Conservation (phyloP, 1,140 invertebrate genomes). For the Drosophila tani region DNA sequence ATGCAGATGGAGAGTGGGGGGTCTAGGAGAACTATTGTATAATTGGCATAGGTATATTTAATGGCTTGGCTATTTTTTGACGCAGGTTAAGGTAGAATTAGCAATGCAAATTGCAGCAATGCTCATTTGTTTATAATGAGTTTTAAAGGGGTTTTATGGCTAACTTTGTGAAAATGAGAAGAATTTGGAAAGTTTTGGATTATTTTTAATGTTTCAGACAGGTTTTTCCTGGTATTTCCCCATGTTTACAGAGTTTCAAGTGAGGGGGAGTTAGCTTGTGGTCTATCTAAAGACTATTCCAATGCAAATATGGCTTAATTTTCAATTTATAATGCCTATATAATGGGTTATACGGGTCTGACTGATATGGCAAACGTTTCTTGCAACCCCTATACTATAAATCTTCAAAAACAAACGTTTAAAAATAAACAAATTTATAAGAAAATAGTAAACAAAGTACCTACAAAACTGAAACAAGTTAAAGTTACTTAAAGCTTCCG, state of each 20-base stretch:
- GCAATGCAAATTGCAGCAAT: neutral
- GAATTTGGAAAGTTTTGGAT: no score
- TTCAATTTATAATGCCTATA: neutral
- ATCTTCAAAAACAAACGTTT: no score
- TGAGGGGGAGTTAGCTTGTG: no score
- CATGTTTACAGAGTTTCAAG: neutral
- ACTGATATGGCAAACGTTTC: neutral
- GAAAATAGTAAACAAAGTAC: neutral
- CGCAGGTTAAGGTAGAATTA: neutral
- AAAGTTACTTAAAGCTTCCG: neutral
- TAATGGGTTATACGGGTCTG: neutral
- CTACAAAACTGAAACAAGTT: neutral
- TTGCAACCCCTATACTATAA: neutral
- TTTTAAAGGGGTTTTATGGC: neutral
- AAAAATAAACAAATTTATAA: neutral
- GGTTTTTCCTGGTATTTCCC: neutral
- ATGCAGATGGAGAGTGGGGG: no score
- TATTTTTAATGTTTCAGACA: neutral
- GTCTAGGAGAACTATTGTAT: neutral
- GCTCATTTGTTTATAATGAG: neutral
- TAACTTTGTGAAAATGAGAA: neutral
- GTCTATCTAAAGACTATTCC: no score
- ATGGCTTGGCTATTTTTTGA: neutral
- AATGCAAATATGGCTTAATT: no score
- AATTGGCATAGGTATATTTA: neutral